phyloP scores from a whole-genome alignment of 2,888 invertebrate genomes.

The Drosophila seclusa region DNA sequence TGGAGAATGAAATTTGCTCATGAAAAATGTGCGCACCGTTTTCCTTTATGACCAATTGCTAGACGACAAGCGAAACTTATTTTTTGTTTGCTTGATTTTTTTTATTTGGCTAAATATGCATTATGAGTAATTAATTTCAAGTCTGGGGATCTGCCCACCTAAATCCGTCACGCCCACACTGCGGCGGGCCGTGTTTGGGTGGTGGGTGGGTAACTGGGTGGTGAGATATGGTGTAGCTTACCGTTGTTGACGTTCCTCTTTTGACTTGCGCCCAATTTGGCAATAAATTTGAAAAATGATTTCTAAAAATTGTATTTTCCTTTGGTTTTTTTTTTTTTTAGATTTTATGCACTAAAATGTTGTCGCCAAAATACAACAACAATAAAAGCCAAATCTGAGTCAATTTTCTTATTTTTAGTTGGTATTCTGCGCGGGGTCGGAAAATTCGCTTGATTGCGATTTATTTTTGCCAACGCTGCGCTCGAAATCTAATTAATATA shows the following conservation, averaged over 20 bases:
- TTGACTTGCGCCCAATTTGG: slow-evolving; percentile 75
- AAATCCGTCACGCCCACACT: slow-evolving; percentile 50
- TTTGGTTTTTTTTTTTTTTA: slow-evolving; percentile 22
- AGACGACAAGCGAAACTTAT: slow-evolving; percentile 16
- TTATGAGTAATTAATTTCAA: slow-evolving; percentile 44
- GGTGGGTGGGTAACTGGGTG: background rate
- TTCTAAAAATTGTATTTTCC: slow-evolving; percentile 40
- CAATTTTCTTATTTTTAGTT: slow-evolving; percentile 79
- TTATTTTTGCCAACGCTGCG: slow-evolving; percentile 54
- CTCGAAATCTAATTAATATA: slow-evolving; percentile 44
- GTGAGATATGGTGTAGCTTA: background rate
- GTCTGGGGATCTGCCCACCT: slow-evolving; percentile 46
- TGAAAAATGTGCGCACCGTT: slow-evolving; percentile 44
- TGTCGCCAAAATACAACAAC: slow-evolving; percentile 57
- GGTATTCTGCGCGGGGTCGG: slow-evolving; percentile 35
- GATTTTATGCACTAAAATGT: slow-evolving; percentile 34
- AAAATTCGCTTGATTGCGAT: slow-evolving; percentile 51
- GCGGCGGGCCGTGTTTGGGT: background rate
- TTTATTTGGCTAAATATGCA: slow-evolving; percentile 32
- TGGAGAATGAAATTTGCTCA: slow-evolving; percentile 34
- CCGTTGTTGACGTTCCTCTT: slow-evolving; percentile 50
- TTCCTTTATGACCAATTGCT: slow-evolving; percentile 47
- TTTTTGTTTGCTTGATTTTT: background rate
- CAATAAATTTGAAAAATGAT: slow-evolving; percentile 74
- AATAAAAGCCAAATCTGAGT: slow-evolving; percentile 65